Conservation (phyloP, 1,140 invertebrate genomes). For the Drosophila subobscura region DNA sequence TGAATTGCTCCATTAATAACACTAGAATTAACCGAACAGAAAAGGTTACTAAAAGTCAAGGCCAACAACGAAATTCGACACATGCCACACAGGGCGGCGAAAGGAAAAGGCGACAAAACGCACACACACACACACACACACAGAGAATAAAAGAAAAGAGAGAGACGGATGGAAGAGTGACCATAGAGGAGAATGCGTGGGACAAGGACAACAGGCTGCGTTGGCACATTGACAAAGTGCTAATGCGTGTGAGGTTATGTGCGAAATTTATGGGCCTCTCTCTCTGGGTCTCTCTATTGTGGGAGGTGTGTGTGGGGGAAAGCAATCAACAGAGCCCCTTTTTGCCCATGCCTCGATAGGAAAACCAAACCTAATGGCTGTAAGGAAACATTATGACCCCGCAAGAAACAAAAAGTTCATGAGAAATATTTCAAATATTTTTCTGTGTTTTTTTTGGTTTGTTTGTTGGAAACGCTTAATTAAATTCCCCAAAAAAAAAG, state of each 20-base stretch:
- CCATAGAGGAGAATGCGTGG: constrained; percentile 1
- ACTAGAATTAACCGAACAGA: constrained; percentile 69
- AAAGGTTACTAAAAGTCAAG: constrained; percentile 80
- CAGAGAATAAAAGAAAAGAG: constrained; percentile 16
- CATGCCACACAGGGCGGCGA: constrained; percentile 31
- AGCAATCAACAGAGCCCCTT: constrained; percentile 17
- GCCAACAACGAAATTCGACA: constrained; percentile 66
- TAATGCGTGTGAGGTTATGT: constrained; percentile 69
- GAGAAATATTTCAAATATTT: constrained; percentile 48
- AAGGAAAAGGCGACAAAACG: constrained; percentile 7
- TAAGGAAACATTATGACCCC: constrained; percentile 33
- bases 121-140: no score
- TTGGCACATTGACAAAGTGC: constrained; percentile 64
- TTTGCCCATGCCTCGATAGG: constrained; percentile 4
- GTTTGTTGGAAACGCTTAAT: constrained; percentile 34
- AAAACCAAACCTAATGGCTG: constrained; percentile 51
- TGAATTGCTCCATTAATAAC: constrained; percentile 74
- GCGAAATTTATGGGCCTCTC: constrained; percentile 39
- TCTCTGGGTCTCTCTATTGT: neutral
- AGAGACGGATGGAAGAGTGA: neutral
- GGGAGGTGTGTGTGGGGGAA: neutral
- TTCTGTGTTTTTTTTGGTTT: neutral
- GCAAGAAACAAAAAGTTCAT: constrained; percentile 22
- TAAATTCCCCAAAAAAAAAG: constrained; percentile 34
- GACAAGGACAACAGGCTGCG: constrained; percentile 25